Percentiles rank a stretch among this genome's conserved stretches.
Evolutionary conservation across 2,113 vertebrate species (phyloP).

Genomic region (Lanius ludovicianus): DNA sequence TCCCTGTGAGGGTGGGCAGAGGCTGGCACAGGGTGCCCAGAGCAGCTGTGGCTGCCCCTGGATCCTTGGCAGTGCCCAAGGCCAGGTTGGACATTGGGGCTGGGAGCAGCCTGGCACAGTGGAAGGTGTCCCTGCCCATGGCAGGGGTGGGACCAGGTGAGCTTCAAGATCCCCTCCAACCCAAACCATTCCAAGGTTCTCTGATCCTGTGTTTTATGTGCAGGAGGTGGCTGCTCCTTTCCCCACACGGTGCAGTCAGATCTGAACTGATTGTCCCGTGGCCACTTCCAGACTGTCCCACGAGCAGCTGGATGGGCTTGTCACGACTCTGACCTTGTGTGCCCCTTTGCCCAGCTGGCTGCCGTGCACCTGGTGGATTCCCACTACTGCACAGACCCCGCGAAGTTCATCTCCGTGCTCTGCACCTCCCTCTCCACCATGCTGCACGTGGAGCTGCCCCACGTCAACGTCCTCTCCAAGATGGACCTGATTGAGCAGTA

Average conservation of each 20-base stretch:
- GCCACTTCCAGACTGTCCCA: rapidly evolving
- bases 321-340: neutral
- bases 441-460: constrained; percentile 95
- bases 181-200: neutral
- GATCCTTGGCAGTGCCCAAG: too few relatives aligned
- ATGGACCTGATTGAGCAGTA: constrained; percentile 97
- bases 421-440: constrained; percentile 95
- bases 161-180: neutral
- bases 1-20: neutral
- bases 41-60: too few relatives aligned
- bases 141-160: neutral
- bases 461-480: constrained; percentile 96
- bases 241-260: rapidly evolving
- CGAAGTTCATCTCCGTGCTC: constrained; percentile 96
- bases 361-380: constrained; percentile 97
- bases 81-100: too few relatives aligned
- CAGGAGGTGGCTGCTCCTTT: neutral
- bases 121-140: neutral
- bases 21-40: too few relatives aligned
- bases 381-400: constrained; percentile 95
- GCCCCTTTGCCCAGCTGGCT: constrained; percentile 77
- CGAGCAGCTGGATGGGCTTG: rapidly evolving
- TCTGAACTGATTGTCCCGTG: rapidly evolving
- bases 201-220: neutral
- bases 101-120: too few relatives aligned